phyloP scores from a whole-genome alignment of 1,140 invertebrate genomes.

The Pteromalus puparum region DNA sequence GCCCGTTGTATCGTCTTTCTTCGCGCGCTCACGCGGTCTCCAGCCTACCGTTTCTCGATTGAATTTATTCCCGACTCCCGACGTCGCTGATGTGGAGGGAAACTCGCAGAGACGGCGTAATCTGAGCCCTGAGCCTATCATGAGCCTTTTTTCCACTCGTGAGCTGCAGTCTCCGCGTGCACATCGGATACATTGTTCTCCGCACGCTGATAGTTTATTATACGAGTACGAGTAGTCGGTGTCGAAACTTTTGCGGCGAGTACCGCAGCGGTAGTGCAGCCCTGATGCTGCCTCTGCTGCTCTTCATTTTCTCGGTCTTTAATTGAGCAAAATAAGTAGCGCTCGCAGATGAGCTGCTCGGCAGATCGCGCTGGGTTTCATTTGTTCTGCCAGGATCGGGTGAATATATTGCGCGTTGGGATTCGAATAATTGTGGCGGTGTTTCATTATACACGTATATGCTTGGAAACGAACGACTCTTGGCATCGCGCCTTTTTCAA shows the following conservation, averaged over 20 bases:
- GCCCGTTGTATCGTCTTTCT: neutral
- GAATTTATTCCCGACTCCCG: too few relatives aligned
- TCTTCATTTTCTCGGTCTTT: neutral
- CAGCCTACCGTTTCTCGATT: too few relatives aligned
- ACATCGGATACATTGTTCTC: neutral
- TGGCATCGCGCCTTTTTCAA: too few relatives aligned
- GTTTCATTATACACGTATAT: slow-evolving; percentile 16
- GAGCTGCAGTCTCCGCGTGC: too few relatives aligned
- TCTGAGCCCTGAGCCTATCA: neutral
- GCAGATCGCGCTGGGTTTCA: neutral
- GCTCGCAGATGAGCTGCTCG: neutral
- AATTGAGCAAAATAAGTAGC: slow-evolving; percentile 10
- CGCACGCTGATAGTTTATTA: neutral
- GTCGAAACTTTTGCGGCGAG: neutral
- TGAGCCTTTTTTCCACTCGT: slow-evolving; percentile 14
- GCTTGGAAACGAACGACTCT: neutral
- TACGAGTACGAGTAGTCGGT: neutral
- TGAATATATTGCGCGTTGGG: slow-evolving; percentile 13
- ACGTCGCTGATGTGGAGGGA: too few relatives aligned
- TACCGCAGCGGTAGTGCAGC: too few relatives aligned
- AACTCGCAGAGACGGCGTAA: neutral
- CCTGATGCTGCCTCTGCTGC: too few relatives aligned
- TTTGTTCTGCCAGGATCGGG: neutral
- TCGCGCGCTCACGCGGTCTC: too few relatives aligned
- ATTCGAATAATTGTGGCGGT: slow-evolving; percentile 15